These are phyloP conservation scores for Dryomyza anilis DNA, from an alignment of 2,888 invertebrate genomes.

Conservation along the genomic window DNA sequence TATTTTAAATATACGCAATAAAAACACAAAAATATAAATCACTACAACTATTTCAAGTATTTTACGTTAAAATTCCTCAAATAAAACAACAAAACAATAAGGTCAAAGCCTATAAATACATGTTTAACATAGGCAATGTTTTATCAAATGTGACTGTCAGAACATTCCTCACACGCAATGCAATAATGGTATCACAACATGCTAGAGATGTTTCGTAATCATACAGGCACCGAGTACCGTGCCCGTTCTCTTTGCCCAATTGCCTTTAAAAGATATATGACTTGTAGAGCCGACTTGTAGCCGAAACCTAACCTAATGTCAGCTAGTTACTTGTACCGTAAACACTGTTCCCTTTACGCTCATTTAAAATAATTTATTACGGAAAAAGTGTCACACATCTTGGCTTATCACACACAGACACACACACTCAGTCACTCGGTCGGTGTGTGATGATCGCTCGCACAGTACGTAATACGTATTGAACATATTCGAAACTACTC, in stretches of 20 bases:
- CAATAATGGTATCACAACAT: constrained; percentile 10
- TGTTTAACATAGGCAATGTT: constrained; percentile 16
- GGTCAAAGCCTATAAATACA: constrained; percentile 28
- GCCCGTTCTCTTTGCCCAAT: not conserved
- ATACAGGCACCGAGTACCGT: no score
- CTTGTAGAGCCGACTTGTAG: not conserved
- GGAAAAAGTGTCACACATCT: constrained; percentile 45
- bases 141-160: constrained; percentile 11
- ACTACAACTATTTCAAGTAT: no score
- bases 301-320: constrained; percentile 3
- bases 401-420: constrained; percentile 31
- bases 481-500: not conserved
- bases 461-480: no score
- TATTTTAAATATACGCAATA: no score
- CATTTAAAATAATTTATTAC: constrained; percentile 59
- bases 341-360: constrained; percentile 54
- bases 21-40: no score
- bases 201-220: not conserved
- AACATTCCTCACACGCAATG: constrained; percentile 12
- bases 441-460: no score
- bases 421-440: no score
- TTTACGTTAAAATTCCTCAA: no score
- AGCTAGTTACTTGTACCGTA: constrained; percentile 2
- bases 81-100: constrained; percentile 2
- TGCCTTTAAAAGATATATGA: constrained; percentile 11